Conservation (phyloP, 2,113 vertebrate species). For the Ginglymostoma cirratum region DNA sequence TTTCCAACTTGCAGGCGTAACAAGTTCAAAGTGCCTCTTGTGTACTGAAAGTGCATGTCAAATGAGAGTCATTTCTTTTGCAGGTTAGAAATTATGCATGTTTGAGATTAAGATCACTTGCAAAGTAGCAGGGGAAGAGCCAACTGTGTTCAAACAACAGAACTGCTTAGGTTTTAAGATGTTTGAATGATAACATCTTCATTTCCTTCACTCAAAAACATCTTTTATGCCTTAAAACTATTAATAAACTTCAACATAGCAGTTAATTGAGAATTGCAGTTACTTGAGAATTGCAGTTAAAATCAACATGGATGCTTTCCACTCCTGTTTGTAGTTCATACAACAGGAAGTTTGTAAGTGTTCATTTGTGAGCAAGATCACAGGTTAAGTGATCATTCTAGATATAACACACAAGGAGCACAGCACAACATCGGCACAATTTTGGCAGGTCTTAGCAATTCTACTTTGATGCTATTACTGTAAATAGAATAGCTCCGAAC, state of each 20-base stretch:
- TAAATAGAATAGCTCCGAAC: neutral
- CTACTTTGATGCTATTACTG: neutral
- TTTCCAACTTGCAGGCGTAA: neutral
- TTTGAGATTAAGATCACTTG: neutral
- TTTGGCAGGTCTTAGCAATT: neutral
- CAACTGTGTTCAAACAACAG: slow-evolving; percentile 1
- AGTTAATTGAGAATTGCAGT: neutral
- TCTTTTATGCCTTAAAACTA: neutral
- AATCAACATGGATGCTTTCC: neutral
- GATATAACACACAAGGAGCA: neutral
- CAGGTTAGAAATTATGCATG: neutral
- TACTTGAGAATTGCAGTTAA: neutral
- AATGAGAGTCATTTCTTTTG: neutral
- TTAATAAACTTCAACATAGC: neutral
- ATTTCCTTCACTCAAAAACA: slow-evolving; percentile 30
- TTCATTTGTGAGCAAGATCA: neutral
- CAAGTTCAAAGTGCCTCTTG: neutral
- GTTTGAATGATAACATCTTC: neutral
- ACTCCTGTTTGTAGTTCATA: neutral
- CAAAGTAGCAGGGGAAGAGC: neutral
- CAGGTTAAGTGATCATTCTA: neutral
- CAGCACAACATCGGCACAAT: neutral
- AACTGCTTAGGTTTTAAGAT: slow-evolving; percentile 13
- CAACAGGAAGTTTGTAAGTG: neutral
- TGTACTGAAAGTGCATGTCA: neutral